Percentiles rank a stretch among this genome's conserved stretches.
Conservation (phyloP, 2,797 vertebrate genomes). For the Rhodeus uyekii region DNA sequence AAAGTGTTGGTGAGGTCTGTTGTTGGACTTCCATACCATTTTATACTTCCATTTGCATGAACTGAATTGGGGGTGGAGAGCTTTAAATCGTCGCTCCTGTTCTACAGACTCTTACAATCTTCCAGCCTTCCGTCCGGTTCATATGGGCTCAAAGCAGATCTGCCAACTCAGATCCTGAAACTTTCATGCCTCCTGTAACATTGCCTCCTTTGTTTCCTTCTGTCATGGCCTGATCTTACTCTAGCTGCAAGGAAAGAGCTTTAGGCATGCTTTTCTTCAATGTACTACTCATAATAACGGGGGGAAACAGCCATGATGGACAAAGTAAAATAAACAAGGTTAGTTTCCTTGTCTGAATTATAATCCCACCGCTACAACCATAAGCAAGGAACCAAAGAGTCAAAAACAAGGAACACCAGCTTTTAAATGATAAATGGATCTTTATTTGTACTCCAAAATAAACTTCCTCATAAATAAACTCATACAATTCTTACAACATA, state of each 20-base stretch:
- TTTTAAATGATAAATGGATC: background rate
- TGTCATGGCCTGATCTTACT: background rate
- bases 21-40: background rate
- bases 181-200: background rate
- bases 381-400: background rate
- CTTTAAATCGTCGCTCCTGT: no score
- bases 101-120: no score
- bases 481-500: no score
- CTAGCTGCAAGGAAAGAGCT: background rate
- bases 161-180: no score
- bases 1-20: background rate
- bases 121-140: background rate
- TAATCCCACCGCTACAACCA: background rate
- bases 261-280: background rate
- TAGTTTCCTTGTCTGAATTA: background rate
- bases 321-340: background rate
- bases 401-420: background rate
- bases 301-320: background rate
- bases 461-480: no score
- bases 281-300: background rate
- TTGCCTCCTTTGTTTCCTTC: background rate
- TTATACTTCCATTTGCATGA: background rate
- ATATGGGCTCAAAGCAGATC: no score
- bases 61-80: no score
- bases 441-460: background rate